These are phyloP conservation scores for Dermatemys mawii DNA, from an alignment of 2,113 vertebrate species.

Conservation along the genomic window DNA sequence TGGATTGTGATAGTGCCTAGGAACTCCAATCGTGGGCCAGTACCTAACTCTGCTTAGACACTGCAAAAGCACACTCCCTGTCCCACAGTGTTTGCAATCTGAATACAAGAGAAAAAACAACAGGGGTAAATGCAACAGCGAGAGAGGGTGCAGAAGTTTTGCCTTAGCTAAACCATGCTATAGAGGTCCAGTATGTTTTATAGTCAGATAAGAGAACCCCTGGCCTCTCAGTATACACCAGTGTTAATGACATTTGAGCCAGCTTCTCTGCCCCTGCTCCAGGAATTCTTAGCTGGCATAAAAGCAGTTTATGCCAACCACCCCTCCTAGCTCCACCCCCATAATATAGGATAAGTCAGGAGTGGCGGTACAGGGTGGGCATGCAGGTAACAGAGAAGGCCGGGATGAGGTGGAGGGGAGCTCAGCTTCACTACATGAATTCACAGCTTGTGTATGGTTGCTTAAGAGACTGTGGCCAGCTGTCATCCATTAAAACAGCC, in stretches of 20 bases:
- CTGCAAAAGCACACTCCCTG: not conserved
- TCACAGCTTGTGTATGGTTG: not conserved
- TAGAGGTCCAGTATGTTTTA: not conserved
- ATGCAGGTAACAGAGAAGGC: not conserved
- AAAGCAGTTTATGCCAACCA: not conserved
- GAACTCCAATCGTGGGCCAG: not conserved
- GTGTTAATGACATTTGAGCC: not conserved
- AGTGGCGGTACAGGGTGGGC: not conserved
- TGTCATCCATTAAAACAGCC: not conserved
- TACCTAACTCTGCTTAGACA: not conserved
- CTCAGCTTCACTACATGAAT: not conserved
- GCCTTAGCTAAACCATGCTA: not conserved
- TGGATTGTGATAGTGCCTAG: not conserved
- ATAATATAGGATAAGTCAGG: not conserved
- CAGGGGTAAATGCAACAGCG: not conserved
- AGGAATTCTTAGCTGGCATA: not conserved
- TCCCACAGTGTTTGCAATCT: not conserved
- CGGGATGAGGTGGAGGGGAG: not conserved
- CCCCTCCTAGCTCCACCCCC: too few relatives aligned
- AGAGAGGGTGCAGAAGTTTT: not conserved
- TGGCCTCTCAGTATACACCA: not conserved
- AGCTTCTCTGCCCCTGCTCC: not conserved
- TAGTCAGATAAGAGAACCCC: not conserved
- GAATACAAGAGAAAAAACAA: not conserved
- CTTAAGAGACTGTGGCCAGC: not conserved